Conservation (phyloP, 1,140 invertebrate species). For the Drosophila jambulina region DNA sequence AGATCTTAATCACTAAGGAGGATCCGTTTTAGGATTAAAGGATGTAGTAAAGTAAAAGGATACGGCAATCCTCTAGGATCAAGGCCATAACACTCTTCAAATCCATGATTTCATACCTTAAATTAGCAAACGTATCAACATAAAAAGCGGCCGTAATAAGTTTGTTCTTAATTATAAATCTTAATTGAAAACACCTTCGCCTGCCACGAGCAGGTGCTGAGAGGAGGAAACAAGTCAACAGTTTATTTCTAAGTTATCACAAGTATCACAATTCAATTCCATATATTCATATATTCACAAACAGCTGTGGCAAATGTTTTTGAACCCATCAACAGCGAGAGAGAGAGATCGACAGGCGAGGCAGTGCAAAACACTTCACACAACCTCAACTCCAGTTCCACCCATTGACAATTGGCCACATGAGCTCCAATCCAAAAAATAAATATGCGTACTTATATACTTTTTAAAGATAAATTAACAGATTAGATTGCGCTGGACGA, state of each 20-base stretch:
- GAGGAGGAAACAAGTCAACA: constrained; percentile 45
- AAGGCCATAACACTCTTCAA: too few relatives aligned
- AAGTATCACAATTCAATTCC: constrained; percentile 22
- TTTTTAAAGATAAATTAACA: constrained; percentile 65
- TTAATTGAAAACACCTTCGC: background rate
- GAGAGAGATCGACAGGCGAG: background rate
- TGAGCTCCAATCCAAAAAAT: constrained; percentile 31
- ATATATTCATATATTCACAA: constrained; percentile 37
- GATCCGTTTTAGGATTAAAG: background rate
- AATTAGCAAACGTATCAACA: background rate
- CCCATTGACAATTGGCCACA: constrained; percentile 40
- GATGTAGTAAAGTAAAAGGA: background rate
- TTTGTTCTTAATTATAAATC: background rate
- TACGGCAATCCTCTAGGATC: too few relatives aligned
- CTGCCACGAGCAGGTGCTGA: background rate
- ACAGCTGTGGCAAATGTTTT: constrained; percentile 74
- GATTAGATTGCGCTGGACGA: constrained; percentile 61
- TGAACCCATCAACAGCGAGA: constrained; percentile 4
- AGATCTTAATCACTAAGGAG: background rate
- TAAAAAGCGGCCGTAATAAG: too few relatives aligned
- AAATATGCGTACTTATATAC: constrained; percentile 56
- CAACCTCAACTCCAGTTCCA: background rate
- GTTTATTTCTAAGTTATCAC: constrained; percentile 50
- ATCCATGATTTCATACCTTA: background rate
- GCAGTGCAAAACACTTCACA: constrained; percentile 27